Evolutionary conservation across 1,140 invertebrate species (phyloP).

Genomic region (Eciton burchellii): DNA sequence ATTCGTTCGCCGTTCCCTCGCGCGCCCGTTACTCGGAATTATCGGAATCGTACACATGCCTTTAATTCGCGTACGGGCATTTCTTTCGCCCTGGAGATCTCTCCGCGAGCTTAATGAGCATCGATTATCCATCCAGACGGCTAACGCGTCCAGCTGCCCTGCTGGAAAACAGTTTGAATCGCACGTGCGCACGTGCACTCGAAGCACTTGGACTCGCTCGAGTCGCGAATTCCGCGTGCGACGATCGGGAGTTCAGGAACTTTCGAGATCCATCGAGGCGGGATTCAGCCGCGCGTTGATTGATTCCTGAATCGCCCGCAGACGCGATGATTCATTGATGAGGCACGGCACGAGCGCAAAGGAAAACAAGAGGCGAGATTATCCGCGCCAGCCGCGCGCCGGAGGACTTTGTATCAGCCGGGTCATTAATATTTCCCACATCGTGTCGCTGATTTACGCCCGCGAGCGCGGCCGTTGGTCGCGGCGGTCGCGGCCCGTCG

Average conservation of each 20-base stretch:
- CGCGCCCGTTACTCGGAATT: not conserved
- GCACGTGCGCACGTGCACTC: slow-evolving; percentile 4
- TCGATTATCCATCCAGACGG: slow-evolving; percentile 18
- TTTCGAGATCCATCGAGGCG: slow-evolving; percentile 39
- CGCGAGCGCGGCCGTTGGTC: not conserved
- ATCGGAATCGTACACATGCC: not conserved
- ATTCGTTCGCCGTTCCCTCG: not conserved
- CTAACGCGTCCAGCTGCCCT: slow-evolving; percentile 12
- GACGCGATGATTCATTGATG: slow-evolving; percentile 61
- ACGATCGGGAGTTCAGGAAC: slow-evolving; percentile 42
- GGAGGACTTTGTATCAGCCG: slow-evolving; percentile 68
- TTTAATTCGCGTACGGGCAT: not conserved
- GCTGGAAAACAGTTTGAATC: slow-evolving; percentile 43
- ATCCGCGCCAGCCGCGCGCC: slow-evolving; percentile 37
- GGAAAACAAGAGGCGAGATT: slow-evolving; percentile 64
- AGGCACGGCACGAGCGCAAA: slow-evolving; percentile 38
- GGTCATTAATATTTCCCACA: slow-evolving; percentile 68
- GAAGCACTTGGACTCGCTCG: not conserved
- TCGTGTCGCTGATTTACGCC: slow-evolving; percentile 59
- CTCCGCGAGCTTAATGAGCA: slow-evolving; percentile 19
- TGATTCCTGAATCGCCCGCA: too few species aligned
- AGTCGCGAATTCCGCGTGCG: slow-evolving; percentile 36
- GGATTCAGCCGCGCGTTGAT: slow-evolving; percentile 47
- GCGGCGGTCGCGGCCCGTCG: slow-evolving; percentile 47
- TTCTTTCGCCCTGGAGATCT: slow-evolving; percentile 6